Conservation (phyloP, 2,888 invertebrate genomes). For the Tortrix viridana region DNA sequence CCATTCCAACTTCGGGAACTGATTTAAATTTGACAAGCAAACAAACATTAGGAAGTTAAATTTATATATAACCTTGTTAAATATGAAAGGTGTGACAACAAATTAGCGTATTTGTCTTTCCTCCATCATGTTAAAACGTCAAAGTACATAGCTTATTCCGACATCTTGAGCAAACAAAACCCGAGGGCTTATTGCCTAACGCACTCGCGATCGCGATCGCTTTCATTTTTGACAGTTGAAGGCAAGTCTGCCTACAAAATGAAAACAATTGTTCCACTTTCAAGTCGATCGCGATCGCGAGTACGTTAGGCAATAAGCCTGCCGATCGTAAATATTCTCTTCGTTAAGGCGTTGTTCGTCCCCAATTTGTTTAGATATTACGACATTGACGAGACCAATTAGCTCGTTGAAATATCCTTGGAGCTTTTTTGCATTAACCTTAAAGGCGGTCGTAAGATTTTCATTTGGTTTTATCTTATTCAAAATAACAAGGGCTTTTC, state of each 20-base stretch:
- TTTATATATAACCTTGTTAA: too few relatives aligned
- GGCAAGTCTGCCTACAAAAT: too few relatives aligned
- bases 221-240: too few relatives aligned
- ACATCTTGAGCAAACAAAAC: conserved; percentile 10
- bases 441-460: conserved; percentile 40
- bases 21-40: too few relatives aligned
- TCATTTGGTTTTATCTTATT: conserved; percentile 46
- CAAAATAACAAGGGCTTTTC: conserved; percentile 44
- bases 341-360: not conserved
- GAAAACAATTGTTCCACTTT: too few relatives aligned
- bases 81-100: too few relatives aligned
- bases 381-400: conserved; percentile 20
- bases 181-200: too few relatives aligned
- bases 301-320: too few relatives aligned
- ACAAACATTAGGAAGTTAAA: not conserved
- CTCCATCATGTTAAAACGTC: conserved; percentile 20
- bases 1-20: too few relatives aligned
- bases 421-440: conserved; percentile 14
- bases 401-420: conserved; percentile 1
- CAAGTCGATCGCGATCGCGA: too few relatives aligned
- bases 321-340: not conserved
- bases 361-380: conserved; percentile 20
- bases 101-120: too few relatives aligned
- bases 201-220: too few relatives aligned
- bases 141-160: conserved; percentile 6